These are phyloP conservation scores for Agrotis exclamationis DNA, from an alignment of 2,888 invertebrate genomes.

Conservation along the genomic window DNA sequence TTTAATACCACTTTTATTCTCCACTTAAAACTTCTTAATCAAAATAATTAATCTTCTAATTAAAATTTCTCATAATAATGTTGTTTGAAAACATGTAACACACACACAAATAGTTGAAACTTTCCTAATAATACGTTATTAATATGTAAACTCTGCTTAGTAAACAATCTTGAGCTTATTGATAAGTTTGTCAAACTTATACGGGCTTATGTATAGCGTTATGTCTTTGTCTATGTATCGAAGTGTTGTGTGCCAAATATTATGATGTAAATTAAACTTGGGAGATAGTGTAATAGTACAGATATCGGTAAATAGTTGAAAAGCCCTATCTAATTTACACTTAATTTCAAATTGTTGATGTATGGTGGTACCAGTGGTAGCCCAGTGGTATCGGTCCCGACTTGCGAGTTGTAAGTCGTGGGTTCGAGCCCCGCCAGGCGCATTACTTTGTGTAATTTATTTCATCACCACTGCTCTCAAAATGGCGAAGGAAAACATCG, in stretches of 20 bases:
- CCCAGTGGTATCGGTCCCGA: too few relatives aligned
- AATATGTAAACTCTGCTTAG: constrained; percentile 48
- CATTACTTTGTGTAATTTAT: too few relatives aligned
- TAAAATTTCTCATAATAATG: constrained; percentile 22
- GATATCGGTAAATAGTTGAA: background rate
- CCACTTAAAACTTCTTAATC: constrained; percentile 8
- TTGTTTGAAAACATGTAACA: constrained; percentile 12
- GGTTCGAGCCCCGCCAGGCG: too few relatives aligned
- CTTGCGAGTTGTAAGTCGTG: too few relatives aligned
- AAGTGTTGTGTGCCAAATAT: constrained; percentile 20
- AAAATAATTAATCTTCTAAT: constrained; percentile 24
- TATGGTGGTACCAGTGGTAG: too few relatives aligned
- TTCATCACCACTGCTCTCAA: too few relatives aligned
- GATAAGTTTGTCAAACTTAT: constrained; percentile 55
- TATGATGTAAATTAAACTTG: background rate
- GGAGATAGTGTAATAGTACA: too few relatives aligned
- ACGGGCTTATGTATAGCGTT: constrained; percentile 18
- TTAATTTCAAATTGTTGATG: background rate
- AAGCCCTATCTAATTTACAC: background rate
- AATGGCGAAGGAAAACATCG: too few relatives aligned
- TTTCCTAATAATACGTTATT: constrained; percentile 53
- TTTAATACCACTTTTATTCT: background rate
- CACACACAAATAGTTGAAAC: constrained; percentile 48
- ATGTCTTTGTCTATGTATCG: constrained; percentile 13
- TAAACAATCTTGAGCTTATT: constrained; percentile 36